A percentile compares a stretch with the other conserved stretches of the same genome.
Conservation (phyloP, 2,797 vertebrate species). For the Chloroceryle amazona region DNA sequence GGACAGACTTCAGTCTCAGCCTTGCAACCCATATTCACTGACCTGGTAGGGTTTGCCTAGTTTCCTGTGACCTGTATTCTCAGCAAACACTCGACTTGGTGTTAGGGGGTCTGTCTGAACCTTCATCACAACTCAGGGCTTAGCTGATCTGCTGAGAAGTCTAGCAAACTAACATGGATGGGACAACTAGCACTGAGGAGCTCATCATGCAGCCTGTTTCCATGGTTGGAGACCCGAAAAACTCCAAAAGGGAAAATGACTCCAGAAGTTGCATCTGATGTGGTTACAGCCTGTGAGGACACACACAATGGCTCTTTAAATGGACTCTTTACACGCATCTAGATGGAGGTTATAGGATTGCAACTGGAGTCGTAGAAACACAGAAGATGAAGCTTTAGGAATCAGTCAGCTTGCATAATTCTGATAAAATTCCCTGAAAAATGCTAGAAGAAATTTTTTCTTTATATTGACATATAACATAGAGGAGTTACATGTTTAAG, state of each 20-base stretch:
- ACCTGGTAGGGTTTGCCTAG: not conserved
- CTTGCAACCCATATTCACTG: not conserved
- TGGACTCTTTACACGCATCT: accelerated
- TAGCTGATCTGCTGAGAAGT: not conserved
- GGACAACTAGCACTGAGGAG: not conserved
- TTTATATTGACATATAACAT: not conserved
- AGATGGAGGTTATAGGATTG: not conserved
- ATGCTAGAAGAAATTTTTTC: not conserved
- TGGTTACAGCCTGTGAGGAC: not conserved
- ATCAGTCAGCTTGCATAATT: not conserved
- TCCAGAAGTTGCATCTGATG: not conserved
- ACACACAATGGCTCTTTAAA: too few species aligned
- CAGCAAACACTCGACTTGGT: accelerated
- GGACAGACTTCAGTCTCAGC: not conserved
- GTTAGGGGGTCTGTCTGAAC: not conserved
- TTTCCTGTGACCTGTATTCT: not conserved
- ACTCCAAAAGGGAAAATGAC: not conserved
- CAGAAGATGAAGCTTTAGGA: not conserved
- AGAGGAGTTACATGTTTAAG: not conserved
- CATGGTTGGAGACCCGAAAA: not conserved
- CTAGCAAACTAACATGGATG: not conserved
- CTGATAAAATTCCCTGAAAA: not conserved
- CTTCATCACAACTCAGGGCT: not conserved
- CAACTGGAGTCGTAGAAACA: not conserved
- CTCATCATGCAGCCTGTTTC: not conserved